Evolutionary conservation across 2,113 vertebrate species (phyloP).

Genomic region (Amazona guildingii): DNA sequence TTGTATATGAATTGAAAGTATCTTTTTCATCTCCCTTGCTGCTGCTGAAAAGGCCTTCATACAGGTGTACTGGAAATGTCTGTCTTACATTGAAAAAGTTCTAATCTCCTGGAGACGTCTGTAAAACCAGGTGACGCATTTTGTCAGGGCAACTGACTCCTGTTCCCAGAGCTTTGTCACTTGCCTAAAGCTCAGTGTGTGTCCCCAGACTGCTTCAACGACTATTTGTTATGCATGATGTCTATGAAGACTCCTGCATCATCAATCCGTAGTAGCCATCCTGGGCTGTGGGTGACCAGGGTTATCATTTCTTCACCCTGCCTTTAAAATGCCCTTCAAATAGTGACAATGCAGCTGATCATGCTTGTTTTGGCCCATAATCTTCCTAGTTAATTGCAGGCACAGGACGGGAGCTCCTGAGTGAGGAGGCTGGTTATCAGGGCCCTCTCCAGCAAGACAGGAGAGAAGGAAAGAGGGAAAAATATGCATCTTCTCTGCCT

Average conservation of each 20-base stretch:
- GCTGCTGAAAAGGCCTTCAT: neutral
- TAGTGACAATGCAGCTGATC: neutral
- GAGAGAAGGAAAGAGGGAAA: neutral
- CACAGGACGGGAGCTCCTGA: neutral
- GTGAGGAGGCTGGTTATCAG: neutral
- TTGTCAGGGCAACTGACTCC: neutral
- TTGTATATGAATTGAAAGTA: neutral
- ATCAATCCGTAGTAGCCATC: neutral
- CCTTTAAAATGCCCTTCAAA: neutral
- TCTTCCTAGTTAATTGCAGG: neutral
- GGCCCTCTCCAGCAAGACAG: neutral
- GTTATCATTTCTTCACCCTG: neutral
- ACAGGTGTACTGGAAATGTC: neutral
- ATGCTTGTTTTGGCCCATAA: neutral
- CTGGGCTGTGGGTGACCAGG: neutral
- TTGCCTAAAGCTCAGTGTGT: neutral
- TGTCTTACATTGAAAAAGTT: neutral
- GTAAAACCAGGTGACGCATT: neutral
- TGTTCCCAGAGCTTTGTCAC: neutral
- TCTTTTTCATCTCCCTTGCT: neutral
- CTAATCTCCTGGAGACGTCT: neutral
- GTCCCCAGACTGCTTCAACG: neutral
- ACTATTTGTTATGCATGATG: neutral
- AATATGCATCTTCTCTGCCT: neutral
- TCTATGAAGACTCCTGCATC: neutral